Percentiles rank a stretch among this genome's conserved stretches.
These are phyloP conservation scores for Bibio marci DNA, from an alignment of 2,888 invertebrate species.

Conservation along the genomic window DNA sequence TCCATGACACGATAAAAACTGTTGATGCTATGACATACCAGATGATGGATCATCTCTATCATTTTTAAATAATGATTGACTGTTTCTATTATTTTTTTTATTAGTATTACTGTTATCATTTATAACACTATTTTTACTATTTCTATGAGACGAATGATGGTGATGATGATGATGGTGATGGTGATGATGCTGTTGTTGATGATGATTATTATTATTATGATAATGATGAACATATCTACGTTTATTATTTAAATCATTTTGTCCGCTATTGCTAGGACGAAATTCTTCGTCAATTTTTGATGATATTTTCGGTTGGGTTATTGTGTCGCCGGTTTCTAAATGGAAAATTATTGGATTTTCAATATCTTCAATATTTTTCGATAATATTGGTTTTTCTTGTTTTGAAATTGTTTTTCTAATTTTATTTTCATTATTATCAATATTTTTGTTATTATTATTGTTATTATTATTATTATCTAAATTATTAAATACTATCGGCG, in stretches of 20 bases:
- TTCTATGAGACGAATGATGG: background rate
- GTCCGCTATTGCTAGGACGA: constrained; percentile 3
- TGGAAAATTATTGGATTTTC: constrained; percentile 6
- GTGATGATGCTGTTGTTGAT: constrained; percentile 1
- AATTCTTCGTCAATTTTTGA: constrained; percentile 6
- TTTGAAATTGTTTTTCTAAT: background rate
- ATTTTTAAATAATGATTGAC: constrained; percentile 2
- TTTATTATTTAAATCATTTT: background rate
- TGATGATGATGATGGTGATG: background rate
- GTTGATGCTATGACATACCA: constrained; percentile 8
- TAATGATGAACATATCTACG: background rate
- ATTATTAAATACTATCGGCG: background rate
- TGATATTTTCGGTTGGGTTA: background rate
- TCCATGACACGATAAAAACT: too few relatives aligned
- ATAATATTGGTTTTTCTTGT: background rate
- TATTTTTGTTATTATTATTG: too few relatives aligned
- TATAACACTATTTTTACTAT: background rate
- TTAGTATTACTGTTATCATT: constrained; percentile 1
- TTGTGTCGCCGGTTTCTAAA: background rate
- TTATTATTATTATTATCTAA: background rate
- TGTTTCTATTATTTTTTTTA: background rate
- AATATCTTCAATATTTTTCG: background rate
- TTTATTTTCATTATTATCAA: too few relatives aligned
- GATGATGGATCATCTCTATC: constrained; percentile 8
- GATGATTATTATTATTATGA: background rate